phyloP scores from a whole-genome alignment of 2,113 vertebrate species.

The Elephantulus edwardii region DNA sequence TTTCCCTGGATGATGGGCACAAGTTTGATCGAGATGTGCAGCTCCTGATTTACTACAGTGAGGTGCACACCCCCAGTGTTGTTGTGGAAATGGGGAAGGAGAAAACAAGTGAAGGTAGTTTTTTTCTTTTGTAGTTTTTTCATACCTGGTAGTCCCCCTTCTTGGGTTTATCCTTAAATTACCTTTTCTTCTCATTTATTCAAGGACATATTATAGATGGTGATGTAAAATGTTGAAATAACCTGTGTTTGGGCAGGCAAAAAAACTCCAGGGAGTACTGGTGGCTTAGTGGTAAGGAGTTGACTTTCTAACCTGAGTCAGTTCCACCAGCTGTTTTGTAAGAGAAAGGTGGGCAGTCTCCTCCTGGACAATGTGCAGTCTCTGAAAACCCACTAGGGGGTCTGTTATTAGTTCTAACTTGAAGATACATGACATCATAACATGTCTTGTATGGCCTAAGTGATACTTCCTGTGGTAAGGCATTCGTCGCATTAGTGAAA shows the following conservation, averaged over 20 bases:
- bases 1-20: conserved; percentile 86
- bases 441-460: too few relatives aligned
- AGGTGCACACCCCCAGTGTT: conserved; percentile 84
- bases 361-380: too few relatives aligned
- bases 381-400: too few relatives aligned
- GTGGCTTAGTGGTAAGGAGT: too few relatives aligned
- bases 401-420: too few relatives aligned
- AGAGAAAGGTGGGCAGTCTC: too few relatives aligned
- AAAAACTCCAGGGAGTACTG: too few relatives aligned
- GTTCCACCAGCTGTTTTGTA: too few relatives aligned
- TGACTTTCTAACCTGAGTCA: too few relatives aligned
- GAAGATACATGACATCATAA: too few relatives aligned
- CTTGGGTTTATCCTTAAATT: neutral
- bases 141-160: neutral
- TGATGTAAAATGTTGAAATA: neutral
- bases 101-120: conserved; percentile 79
- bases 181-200: neutral
- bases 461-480: neutral
- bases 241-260: neutral
- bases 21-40: conserved; percentile 88
- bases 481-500: neutral
- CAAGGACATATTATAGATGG: neutral
- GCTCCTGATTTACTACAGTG: conserved; percentile 86
- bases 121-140: neutral
- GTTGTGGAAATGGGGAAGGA: conserved; percentile 83